A percentile compares a stretch with the other conserved stretches of the same genome.
Conservation (phyloP, 2,113 vertebrate species). For the Coryphaenoides rupestris region DNA sequence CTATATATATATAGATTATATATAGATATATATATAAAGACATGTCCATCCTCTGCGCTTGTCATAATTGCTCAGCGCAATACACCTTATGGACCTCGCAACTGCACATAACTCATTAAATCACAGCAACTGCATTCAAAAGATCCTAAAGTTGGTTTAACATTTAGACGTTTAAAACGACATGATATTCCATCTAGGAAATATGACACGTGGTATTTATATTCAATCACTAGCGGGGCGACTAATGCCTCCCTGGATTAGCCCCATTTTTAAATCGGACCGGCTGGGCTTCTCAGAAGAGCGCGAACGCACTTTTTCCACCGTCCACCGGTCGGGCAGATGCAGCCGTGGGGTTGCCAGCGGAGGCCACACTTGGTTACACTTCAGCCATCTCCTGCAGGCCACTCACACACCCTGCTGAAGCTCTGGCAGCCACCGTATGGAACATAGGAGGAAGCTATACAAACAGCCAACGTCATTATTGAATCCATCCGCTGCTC, state of each 20-base stretch:
- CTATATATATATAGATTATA: no score
- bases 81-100: no score
- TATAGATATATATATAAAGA: no score
- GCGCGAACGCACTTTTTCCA: slow-evolving; percentile 38
- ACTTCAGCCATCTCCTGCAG: slow-evolving; percentile 29
- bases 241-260: slow-evolving; percentile 27
- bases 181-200: no score
- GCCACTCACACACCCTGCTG: background rate
- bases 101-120: no score
- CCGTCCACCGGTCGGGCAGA: slow-evolving; percentile 20
- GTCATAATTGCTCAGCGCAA: no score
- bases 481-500: slow-evolving; percentile 22
- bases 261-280: slow-evolving; percentile 18
- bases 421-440: slow-evolving; percentile 22
- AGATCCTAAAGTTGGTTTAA: no score
- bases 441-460: slow-evolving; percentile 22
- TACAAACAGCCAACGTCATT: slow-evolving; percentile 15
- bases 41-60: no score
- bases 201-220: background rate
- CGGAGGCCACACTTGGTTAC: slow-evolving; percentile 17
- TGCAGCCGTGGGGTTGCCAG: slow-evolving; percentile 11
- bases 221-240: slow-evolving; percentile 8
- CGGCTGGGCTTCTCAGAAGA: slow-evolving; percentile 36
- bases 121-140: no score
- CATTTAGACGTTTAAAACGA: no score